Percentiles rank a stretch among this genome's conserved stretches.
phyloP scores from a whole-genome alignment of 2,797 vertebrate species.

The Octomys mimax region DNA sequence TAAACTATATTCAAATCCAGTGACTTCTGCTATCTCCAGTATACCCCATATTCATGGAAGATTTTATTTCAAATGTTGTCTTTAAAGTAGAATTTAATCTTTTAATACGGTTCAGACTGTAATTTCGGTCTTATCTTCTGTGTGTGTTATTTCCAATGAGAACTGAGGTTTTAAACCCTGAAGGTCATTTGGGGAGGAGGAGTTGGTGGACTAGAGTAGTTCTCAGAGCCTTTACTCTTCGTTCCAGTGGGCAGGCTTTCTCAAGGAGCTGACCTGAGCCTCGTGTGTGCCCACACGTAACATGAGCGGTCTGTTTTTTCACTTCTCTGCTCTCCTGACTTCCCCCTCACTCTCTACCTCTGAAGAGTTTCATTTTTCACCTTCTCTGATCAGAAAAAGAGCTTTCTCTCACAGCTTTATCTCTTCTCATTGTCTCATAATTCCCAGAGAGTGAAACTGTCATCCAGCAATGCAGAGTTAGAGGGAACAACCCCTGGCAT shows the following conservation, averaged over 20 bases:
- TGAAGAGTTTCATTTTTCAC: not conserved
- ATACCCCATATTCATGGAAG: not conserved
- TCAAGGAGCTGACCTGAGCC: not conserved
- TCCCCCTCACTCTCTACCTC: not conserved
- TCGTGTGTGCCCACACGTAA: not conserved
- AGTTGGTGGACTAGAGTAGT: not conserved
- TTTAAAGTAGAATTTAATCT: not conserved
- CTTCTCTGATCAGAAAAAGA: not conserved
- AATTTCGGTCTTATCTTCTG: not conserved
- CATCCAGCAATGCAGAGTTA: not conserved
- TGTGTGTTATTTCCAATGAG: not conserved
- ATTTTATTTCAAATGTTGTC: not conserved
- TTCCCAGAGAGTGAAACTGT: not conserved
- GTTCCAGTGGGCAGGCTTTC: not conserved
- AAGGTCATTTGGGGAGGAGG: not conserved
- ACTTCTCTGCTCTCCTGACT: not conserved
- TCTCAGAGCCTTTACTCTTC: not conserved
- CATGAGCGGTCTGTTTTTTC: not conserved
- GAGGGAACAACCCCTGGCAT: not conserved
- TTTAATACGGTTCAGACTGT: not conserved
- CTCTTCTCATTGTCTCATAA: not conserved
- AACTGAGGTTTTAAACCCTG: not conserved
- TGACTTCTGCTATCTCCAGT: not conserved
- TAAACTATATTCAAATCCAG: not conserved
- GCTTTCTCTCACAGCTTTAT: not conserved